These are phyloP conservation scores for Aleiodes sp. DNA, from an alignment of 1,140 invertebrate species.

Conservation along the genomic window DNA sequence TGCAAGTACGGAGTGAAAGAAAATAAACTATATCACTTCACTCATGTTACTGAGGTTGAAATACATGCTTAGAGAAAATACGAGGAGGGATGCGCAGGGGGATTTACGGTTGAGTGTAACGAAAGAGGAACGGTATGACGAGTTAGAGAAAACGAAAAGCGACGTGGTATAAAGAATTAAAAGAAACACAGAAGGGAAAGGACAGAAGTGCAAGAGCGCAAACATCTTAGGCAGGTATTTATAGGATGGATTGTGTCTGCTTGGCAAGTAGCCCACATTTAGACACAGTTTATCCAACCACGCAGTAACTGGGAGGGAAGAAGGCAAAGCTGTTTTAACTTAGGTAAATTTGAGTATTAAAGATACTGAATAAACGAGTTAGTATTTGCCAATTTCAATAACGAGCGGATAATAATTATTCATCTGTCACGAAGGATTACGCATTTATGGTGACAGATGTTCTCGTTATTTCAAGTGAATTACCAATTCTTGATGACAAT, in stretches of 20 bases:
- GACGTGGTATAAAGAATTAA: neutral
- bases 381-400: conserved; percentile 6
- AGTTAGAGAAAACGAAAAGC: neutral
- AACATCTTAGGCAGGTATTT: conserved; percentile 53
- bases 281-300: conserved; percentile 33
- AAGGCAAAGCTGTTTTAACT: conserved; percentile 2
- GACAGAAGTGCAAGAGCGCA: conserved; percentile 30
- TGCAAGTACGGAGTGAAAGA: neutral
- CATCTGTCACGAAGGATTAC: conserved; percentile 38
- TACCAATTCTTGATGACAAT: conserved; percentile 20
- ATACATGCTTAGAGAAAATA: neutral
- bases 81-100: neutral
- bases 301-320: conserved; percentile 3
- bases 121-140: neutral
- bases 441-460: neutral
- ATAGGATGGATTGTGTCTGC: conserved; percentile 61
- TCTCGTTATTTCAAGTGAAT: conserved; percentile 9
- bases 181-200: conserved; percentile 38
- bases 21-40: neutral
- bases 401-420: conserved; percentile 19
- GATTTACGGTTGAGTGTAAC: no score
- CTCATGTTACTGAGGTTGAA: neutral
- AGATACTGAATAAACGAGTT: neutral
- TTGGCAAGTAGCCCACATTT: conserved; percentile 52
- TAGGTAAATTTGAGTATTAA: conserved; percentile 3